Evolutionary conservation across 1,140 invertebrate species (phyloP).

Genomic region (Apis dorsata): DNA sequence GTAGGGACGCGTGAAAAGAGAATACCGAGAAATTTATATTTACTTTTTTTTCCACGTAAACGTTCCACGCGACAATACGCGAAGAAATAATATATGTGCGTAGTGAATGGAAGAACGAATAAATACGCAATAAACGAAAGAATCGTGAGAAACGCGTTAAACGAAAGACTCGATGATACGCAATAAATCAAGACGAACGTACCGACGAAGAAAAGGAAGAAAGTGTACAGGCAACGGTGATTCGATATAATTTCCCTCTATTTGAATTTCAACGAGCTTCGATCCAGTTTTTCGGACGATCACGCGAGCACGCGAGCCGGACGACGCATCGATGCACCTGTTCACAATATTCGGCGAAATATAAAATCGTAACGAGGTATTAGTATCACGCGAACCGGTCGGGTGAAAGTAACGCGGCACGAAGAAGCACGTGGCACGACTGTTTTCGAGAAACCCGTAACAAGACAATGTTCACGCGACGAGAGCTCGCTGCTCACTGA

Average conservation of each 20-base stretch:
- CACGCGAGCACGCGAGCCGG: constrained; percentile 32
- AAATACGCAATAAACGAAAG: too few relatives aligned
- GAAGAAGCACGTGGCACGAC: constrained; percentile 65
- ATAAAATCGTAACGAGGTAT: too few relatives aligned
- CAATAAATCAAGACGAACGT: not conserved
- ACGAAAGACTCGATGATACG: too few relatives aligned
- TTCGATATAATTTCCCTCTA: not conserved
- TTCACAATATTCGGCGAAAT: not conserved
- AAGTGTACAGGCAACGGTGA: not conserved
- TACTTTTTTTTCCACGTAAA: not conserved
- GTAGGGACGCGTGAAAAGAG: not conserved
- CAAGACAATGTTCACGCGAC: constrained; percentile 49
- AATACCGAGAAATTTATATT: not conserved
- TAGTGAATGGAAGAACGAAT: too few relatives aligned
- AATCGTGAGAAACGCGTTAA: not conserved
- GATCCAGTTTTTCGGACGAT: constrained; percentile 33
- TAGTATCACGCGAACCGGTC: not conserved
- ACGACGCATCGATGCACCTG: constrained; percentile 21
- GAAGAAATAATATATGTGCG: too few relatives aligned
- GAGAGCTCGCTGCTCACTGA: constrained; percentile 73
- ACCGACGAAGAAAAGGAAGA: not conserved
- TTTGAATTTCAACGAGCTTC: constrained; percentile 42
- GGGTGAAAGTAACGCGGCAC: not conserved
- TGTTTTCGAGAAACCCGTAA: constrained; percentile 5
- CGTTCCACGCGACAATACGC: not conserved